These are phyloP conservation scores for Epinephelus lanceolatus DNA, from an alignment of 2,113 vertebrate genomes.

Conservation along the genomic window DNA sequence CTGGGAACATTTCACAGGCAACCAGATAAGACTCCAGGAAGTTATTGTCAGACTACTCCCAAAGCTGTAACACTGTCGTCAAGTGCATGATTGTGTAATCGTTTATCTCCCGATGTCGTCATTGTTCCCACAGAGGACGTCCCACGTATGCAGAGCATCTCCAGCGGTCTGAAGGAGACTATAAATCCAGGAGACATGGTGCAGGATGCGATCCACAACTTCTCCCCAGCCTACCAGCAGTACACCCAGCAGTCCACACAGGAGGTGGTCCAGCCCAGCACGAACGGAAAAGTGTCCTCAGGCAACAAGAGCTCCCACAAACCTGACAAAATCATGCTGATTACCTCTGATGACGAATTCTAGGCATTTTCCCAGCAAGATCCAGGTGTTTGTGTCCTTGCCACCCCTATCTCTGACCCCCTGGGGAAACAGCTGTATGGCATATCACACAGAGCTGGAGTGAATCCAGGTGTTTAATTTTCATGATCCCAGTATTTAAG, in stretches of 20 bases:
- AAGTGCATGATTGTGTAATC: not conserved
- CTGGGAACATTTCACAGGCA: not conserved
- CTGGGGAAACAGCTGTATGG: conserved; percentile 48
- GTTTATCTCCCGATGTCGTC: not conserved
- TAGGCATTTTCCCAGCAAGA: conserved; percentile 77
- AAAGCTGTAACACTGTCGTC: not conserved
- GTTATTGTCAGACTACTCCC: not conserved
- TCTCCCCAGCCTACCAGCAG: conserved; percentile 91
- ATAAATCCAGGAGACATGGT: conserved; percentile 95
- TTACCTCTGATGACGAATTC: conserved; percentile 91
- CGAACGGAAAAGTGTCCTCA: conserved; percentile 78
- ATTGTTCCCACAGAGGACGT: conserved; percentile 80
- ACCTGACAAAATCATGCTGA: conserved; percentile 94
- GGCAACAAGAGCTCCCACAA: conserved; percentile 79
- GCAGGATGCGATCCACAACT: conserved; percentile 95
- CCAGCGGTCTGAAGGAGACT: conserved; percentile 94
- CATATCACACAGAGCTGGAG: conserved; percentile 43
- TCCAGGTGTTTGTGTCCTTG: conserved; percentile 52
- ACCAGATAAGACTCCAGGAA: not conserved
- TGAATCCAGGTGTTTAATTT: conserved; percentile 59
- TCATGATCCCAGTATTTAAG: conserved; percentile 59
- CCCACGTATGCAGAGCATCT: conserved; percentile 96
- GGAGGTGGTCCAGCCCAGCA: conserved; percentile 84
- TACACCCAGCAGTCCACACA: conserved; percentile 94
- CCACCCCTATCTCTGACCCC: conserved; percentile 32